Evolutionary conservation across 2,797 vertebrate species (phyloP).

Genomic region (Chiroxiphia lanceolata): DNA sequence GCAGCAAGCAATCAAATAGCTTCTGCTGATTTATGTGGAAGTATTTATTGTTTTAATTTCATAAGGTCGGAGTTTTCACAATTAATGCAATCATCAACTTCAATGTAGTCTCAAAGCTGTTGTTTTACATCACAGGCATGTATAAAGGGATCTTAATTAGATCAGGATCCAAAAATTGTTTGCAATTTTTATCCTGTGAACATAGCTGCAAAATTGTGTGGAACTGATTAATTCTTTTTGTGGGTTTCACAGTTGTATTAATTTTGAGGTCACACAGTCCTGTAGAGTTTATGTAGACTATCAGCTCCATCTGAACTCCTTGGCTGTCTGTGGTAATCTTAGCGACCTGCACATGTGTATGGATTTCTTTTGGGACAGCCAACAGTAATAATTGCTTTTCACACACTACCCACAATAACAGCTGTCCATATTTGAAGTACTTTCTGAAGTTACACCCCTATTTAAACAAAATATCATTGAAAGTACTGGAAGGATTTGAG

Average conservation of each 20-base stretch:
- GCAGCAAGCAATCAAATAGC: neutral
- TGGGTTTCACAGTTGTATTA: neutral
- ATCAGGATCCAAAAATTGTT: neutral
- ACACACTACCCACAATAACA: neutral
- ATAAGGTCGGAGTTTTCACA: neutral
- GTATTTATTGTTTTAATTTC: neutral
- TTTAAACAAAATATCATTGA: neutral
- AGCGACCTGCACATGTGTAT: rapidly evolving
- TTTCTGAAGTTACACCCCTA: neutral
- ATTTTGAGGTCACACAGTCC: neutral
- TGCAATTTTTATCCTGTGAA: neutral
- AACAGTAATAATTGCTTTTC: neutral
- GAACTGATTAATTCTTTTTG: neutral
- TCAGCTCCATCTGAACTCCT: neutral
- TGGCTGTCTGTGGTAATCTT: neutral
- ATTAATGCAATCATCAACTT: neutral
- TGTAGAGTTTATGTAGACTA: neutral
- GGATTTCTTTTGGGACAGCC: neutral
- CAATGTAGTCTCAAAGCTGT: neutral
- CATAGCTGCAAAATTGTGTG: neutral
- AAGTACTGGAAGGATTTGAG: neutral
- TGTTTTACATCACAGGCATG: neutral
- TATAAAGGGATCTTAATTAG: neutral
- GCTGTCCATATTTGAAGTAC: neutral
- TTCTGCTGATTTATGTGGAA: neutral